Base-by-base conservation (phyloP, 2,797 vertebrate species). In the Enteromius unitaeniatus region DNA sequence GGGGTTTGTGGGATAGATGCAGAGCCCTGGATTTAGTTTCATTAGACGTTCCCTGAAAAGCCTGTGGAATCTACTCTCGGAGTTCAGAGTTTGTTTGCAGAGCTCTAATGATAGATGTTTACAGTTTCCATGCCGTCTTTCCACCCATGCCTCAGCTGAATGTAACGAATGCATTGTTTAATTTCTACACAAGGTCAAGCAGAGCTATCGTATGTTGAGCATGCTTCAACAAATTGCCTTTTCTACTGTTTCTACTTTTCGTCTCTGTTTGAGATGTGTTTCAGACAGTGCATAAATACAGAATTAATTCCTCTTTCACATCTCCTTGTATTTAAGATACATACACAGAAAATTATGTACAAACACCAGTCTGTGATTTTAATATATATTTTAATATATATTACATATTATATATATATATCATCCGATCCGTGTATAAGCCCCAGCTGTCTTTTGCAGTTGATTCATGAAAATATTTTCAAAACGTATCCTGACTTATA, bases 1-100 rank as follows among this genome's bases (percentile, higher is more conserved):
- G 79, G 87, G 42, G 42, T 42, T 93, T 93, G 92, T 92, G 85
- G 91, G 89, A 91, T 65, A 93, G 92, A 90, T 88, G 88, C 88
- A 1, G 79, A 65, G 87, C 90, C 90, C 81, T 73, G 51, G 89
- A 89, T 92, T 89, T 84, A 89, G 90, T 93, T 92, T 89, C 89
- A 62, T 92, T 92, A 91, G 93, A 92, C 92, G 91, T 90, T 87
- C 70, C 86, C 87, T 81, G 87, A 86, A 89, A 91, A 86, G 79
- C 83, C 77, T 84, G 86, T 49, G 26, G 60, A 81, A 81, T 42
- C 34, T 42, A 9, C 64, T 40, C 70, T 81, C 51, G 51, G 51
- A 60, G 51, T 76, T 62, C 77, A 34, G 77, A 34, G 51, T 31
- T 73, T 84, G 51, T 81, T 78, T 73, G 68, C 40, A 75, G 77